Evolutionary conservation across 2,888 invertebrate species (phyloP), one percentile per base, ranked within the genome.

Genomic region (Agrochola lychnidis): DNA sequence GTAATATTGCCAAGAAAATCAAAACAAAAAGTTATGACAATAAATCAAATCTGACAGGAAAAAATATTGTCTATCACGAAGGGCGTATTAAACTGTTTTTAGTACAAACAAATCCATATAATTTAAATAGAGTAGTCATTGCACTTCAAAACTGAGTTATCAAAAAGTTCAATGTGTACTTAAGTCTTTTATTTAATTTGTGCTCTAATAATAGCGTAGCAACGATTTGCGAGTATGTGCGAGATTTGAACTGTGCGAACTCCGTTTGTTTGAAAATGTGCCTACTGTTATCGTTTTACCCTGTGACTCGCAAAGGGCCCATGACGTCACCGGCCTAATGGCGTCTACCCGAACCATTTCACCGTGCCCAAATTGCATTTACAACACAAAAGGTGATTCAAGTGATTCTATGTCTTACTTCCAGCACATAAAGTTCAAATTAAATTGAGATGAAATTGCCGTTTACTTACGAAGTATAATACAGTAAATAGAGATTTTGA

Each of bases 251-350:
- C 14, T 25, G 36, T 4, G 12, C 16, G n/a, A 67, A 22, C 16
- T 62, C 5, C 19, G 36, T 51, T n/a, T 19, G 7, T 53, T 36
- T 22, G 7, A 42, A 19, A 42, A 10, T 57, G 4, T 56, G 14
- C 40, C 36, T 85, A 57, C 85, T 83, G 73, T 22, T 62, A 59
- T 25, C 9, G 36, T 25, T 19, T 14, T 67, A 22, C 9, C 1
- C 7, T 7, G 42, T 72, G 72, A 7, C 25, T n/a, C 68, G 45
- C 63, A 73, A 59, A 73, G 73, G 73, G 73, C 73, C 69, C 56
- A 78, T 89, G 86, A 87, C 88, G 88, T 87, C 89, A 87, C 76
- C 73, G 74, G 53, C 85, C 82, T 89, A 88, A 87, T 87, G 84
- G 88, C 83, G 63, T 80, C 83, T 81, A 76, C 85, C 81, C 70